Percentiles rank a stretch among this genome's conserved stretches.
Conservation (phyloP, 1,140 invertebrate genomes). For the Vanessa tameamea region DNA sequence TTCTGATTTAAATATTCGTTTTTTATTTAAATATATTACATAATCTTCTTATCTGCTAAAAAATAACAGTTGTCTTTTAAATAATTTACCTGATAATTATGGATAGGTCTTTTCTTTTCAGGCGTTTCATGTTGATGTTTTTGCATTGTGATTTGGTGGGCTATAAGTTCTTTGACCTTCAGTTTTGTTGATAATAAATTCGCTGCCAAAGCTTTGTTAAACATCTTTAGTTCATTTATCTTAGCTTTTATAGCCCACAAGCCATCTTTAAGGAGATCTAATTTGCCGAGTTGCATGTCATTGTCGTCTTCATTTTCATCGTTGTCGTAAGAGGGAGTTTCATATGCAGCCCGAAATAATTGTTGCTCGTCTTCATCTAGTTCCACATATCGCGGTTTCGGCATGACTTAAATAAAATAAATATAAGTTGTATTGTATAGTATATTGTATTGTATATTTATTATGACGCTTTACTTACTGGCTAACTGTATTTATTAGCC, state of each 20-base stretch:
- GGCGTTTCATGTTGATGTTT: conserved; percentile 53
- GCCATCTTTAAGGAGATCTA: conserved; percentile 66
- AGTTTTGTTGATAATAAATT: conserved; percentile 65
- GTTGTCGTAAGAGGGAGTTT: conserved; percentile 61
- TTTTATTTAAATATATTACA: too few relatives aligned
- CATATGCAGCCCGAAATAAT: conserved; percentile 62
- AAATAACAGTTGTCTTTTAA: neutral
- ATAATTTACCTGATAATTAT: conserved; percentile 55
- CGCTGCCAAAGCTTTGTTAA: conserved; percentile 66
- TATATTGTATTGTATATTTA: too few relatives aligned
- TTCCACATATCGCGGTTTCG: conserved; percentile 56
- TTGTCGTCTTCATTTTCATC: conserved; percentile 56
- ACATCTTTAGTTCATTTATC: conserved; percentile 64
- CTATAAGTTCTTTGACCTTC: conserved; percentile 64
- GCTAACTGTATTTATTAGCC: too few relatives aligned
- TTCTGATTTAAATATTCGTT: too few relatives aligned
- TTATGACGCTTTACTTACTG: too few relatives aligned
- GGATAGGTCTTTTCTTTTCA: conserved; percentile 56
- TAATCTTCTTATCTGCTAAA: too few relatives aligned
- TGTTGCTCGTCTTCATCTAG: conserved; percentile 66
- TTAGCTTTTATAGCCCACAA: conserved; percentile 69
- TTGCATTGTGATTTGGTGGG: conserved; percentile 45
- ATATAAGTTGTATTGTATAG: neutral
- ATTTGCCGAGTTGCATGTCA: conserved; percentile 49
- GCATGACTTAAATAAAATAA: conserved; percentile 39